A percentile compares a stretch with the other conserved stretches of the same genome.
These are phyloP conservation scores for Ceratotherium simum DNA, from an alignment of 2,113 vertebrate species.

Conservation along the genomic window DNA sequence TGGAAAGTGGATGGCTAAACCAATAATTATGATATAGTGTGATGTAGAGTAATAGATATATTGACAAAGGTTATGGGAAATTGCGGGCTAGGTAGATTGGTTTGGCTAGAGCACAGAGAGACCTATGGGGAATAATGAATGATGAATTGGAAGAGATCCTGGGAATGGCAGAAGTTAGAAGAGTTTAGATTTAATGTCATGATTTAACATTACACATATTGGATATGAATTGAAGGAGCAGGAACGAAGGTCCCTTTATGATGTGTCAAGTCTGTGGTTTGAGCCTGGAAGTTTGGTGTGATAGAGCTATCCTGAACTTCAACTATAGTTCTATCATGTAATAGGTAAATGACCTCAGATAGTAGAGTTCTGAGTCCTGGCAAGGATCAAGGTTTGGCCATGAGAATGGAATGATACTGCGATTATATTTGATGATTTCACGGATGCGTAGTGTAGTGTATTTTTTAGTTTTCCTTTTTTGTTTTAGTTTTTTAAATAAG, in stretches of 20 bases:
- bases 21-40: not conserved
- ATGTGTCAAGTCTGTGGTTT: not conserved
- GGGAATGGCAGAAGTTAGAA: not conserved
- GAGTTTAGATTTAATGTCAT: not conserved
- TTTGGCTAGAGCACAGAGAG: not conserved
- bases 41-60: not conserved
- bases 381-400: not conserved
- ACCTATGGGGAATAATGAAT: not conserved
- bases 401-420: not conserved
- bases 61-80: not conserved
- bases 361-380: not conserved
- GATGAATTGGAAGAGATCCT: not conserved
- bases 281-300: not conserved
- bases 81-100: not conserved
- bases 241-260: not conserved
- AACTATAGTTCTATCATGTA: not conserved
- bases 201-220: not conserved
- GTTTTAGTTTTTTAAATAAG: not conserved
- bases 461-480: not conserved
- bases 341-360: not conserved
- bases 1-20: not conserved
- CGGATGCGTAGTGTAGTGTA: not conserved
- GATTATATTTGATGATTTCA: not conserved
- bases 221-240: not conserved
- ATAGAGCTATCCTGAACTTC: not conserved